Evolutionary conservation across 2,888 invertebrate genomes (phyloP).

Genomic region (Drosophila multiciliata): DNA sequence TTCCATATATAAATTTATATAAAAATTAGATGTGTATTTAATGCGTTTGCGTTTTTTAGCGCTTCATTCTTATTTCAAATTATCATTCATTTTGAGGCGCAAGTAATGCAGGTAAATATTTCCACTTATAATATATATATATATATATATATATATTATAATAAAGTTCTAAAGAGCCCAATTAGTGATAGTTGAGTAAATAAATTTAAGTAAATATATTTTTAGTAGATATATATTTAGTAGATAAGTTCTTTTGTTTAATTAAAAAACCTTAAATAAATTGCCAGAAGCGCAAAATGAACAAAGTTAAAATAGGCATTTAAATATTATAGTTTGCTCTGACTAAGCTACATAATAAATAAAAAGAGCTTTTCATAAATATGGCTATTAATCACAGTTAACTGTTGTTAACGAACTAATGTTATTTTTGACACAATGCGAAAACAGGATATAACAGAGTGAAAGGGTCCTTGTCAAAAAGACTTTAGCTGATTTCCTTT

Average conservation of each 20-base stretch:
- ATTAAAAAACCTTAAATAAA: not conserved
- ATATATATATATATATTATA: not conserved
- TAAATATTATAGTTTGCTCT: not conserved
- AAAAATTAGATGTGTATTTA: no score
- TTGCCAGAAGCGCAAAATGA: not conserved
- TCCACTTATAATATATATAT: not conserved
- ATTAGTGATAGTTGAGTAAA: not conserved
- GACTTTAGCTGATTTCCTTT: conserved; percentile 16
- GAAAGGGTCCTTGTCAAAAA: not conserved
- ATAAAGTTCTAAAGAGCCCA: not conserved
- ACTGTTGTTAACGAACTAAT: not conserved
- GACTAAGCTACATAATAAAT: not conserved
- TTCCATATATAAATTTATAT: not conserved
- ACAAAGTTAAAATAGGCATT: not conserved
- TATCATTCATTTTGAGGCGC: not conserved
- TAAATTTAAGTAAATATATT: not conserved
- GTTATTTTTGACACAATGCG: not conserved
- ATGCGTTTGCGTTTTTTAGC: not conserved
- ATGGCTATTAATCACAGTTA: not conserved
- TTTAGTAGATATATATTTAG: not conserved
- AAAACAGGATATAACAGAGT: not conserved
- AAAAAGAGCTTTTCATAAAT: not conserved
- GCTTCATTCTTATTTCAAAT: not conserved
- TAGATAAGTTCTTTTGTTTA: not conserved
- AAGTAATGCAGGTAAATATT: not conserved